A percentile compares a stretch with the other conserved stretches of the same genome.
Evolutionary conservation across 2,888 invertebrate genomes (phyloP).

Genomic region (Taenaris catops): DNA sequence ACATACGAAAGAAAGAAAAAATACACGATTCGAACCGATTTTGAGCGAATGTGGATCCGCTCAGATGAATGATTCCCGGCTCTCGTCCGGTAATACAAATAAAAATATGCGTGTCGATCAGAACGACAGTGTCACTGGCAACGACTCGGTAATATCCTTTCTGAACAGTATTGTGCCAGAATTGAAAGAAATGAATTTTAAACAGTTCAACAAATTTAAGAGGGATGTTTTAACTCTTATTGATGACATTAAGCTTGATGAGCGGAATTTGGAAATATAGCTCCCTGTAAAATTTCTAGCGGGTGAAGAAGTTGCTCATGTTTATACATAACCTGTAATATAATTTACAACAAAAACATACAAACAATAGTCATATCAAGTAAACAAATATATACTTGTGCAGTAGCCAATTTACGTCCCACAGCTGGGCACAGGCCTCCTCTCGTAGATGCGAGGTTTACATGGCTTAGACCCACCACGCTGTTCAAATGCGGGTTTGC

Average conservation of each 20-base stretch:
- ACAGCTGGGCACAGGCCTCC: too few species aligned
- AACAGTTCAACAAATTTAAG: constrained; percentile 33
- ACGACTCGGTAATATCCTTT: constrained; percentile 16
- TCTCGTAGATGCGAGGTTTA: too few species aligned
- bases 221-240: constrained; percentile 26
- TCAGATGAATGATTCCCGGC: not conserved
- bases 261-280: too few species aligned
- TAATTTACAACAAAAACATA: too few species aligned
- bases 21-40: not conserved
- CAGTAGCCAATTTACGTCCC: too few species aligned
- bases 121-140: not conserved
- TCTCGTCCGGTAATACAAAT: not conserved
- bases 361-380: too few species aligned
- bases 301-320: too few species aligned
- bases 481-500: too few species aligned
- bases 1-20: not conserved
- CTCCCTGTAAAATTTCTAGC: too few species aligned
- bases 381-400: too few species aligned
- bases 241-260: constrained; percentile 11
- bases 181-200: constrained; percentile 30
- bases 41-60: constrained; percentile 1
- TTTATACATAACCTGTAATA: too few species aligned
- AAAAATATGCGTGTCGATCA: constrained; percentile 1
- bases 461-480: too few species aligned
- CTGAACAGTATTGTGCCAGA: constrained; percentile 33